These are phyloP conservation scores for Hippocampus comes DNA, from an alignment of 2,113 vertebrate genomes.

Conservation along the genomic window DNA sequence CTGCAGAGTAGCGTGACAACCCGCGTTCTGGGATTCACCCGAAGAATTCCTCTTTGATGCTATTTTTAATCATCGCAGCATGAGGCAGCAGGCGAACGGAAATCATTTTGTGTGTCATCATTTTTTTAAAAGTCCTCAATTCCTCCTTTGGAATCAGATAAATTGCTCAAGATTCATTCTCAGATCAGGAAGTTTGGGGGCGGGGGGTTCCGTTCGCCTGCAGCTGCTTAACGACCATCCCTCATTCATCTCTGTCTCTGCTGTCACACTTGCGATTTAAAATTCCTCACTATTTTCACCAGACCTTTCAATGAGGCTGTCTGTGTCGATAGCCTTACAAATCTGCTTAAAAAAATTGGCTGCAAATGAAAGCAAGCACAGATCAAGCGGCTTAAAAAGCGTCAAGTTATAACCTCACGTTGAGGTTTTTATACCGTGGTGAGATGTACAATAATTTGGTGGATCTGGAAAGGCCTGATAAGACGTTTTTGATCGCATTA, in stretches of 20 bases:
- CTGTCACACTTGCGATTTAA: not conserved
- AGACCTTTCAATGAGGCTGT: not conserved
- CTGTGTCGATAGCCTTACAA: not conserved
- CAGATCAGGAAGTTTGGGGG: slow-evolving; percentile 12
- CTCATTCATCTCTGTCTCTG: not conserved
- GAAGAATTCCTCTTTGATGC: not conserved
- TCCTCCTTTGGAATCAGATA: not conserved
- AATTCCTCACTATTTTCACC: slow-evolving; percentile 14
- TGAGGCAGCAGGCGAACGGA: not conserved
- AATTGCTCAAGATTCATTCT: not conserved
- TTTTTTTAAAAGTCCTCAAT: not conserved
- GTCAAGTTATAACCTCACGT: slow-evolving; percentile 11
- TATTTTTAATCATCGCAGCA: not conserved
- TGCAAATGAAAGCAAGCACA: not conserved
- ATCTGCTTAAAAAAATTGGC: not conserved
- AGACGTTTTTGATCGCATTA: not conserved
- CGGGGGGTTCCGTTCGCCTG: not conserved
- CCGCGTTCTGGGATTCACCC: not conserved
- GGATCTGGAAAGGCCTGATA: slow-evolving; percentile 31
- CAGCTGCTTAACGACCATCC: not conserved
- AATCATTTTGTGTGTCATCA: not conserved
- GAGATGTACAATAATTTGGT: slow-evolving; percentile 1
- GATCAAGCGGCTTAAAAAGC: slow-evolving; percentile 10
- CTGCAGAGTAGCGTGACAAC: not conserved
- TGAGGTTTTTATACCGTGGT: not conserved